phyloP scores from a whole-genome alignment of 2,888 invertebrate species.

The Acrocyrtus sp. region DNA sequence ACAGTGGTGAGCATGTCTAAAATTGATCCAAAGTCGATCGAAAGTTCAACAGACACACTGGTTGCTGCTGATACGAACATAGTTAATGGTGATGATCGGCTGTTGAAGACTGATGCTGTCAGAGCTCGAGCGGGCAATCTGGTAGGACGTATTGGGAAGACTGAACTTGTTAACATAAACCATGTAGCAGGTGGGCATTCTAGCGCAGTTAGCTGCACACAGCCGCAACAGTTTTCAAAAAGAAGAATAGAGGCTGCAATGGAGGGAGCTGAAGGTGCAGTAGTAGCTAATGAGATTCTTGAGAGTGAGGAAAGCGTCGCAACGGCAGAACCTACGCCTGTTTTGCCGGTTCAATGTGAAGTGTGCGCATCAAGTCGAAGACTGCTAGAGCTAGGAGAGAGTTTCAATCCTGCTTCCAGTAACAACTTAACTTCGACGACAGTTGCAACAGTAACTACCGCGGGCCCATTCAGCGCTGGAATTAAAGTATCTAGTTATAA shows the following conservation, averaged over 20 bases:
- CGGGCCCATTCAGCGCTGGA: conserved; percentile 8
- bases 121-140: conserved; percentile 13
- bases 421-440: conserved; percentile 19
- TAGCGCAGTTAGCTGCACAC: not conserved
- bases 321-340: conserved; percentile 1
- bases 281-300: not conserved
- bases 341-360: conserved; percentile 63
- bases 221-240: not conserved
- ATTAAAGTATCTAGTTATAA: conserved; percentile 65
- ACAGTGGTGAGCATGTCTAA: conserved; percentile 50
- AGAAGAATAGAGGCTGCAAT: not conserved
- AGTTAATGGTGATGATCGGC: conserved; percentile 20
- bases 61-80: conserved; percentile 64
- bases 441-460: conserved; percentile 22
- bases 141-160: conserved; percentile 29
- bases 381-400: conserved; percentile 60
- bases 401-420: conserved; percentile 16
- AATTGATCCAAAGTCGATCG: conserved; percentile 65
- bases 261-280: not conserved
- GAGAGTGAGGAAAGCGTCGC: not conserved
- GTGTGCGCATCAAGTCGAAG: conserved; percentile 66
- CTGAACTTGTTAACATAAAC: conserved; percentile 34
- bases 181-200: not conserved
- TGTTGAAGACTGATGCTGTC: conserved; percentile 31
- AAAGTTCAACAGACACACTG: conserved; percentile 71